Conservation (phyloP, 2,797 vertebrate species). For the Paramormyrops hopkinsi region DNA sequence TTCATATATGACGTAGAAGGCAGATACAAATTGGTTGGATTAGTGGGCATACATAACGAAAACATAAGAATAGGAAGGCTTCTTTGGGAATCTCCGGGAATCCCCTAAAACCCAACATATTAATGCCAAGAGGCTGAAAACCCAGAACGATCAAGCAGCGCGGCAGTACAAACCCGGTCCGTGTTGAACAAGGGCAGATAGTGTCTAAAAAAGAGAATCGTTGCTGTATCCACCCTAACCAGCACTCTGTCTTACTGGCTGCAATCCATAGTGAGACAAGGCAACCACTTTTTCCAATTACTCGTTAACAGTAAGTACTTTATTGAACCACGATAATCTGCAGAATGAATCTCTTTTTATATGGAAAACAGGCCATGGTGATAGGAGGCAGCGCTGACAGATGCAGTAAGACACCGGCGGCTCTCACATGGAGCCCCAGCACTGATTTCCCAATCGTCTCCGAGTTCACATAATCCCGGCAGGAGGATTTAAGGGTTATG, state of each 20-base stretch:
- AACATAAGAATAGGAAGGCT: background rate
- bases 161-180: background rate
- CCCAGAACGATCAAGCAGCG: background rate
- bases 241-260: slow-evolving; percentile 40
- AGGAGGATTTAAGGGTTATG: slow-evolving; percentile 59
- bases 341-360: slow-evolving; percentile 61
- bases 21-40: background rate
- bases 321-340: slow-evolving; percentile 57
- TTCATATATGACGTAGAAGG: background rate
- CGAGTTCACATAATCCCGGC: slow-evolving; percentile 61
- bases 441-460: slow-evolving; percentile 58
- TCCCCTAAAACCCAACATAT: background rate
- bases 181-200: slow-evolving; percentile 21
- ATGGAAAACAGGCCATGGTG: slow-evolving; percentile 42
- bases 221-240: background rate
- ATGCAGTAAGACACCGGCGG: slow-evolving; percentile 32
- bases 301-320: slow-evolving; percentile 56
- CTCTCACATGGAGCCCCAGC: slow-evolving; percentile 30
- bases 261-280: slow-evolving; percentile 38
- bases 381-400: slow-evolving; percentile 55
- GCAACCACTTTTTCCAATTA: slow-evolving; percentile 45
- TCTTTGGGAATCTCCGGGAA: background rate
- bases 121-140: background rate
- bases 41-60: background rate
- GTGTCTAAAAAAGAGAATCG: slow-evolving; percentile 29